A percentile compares a stretch with the other conserved stretches of the same genome.
These are phyloP conservation scores for Heliconius nattereri DNA, from an alignment of 1,140 invertebrate species.

Conservation along the genomic window DNA sequence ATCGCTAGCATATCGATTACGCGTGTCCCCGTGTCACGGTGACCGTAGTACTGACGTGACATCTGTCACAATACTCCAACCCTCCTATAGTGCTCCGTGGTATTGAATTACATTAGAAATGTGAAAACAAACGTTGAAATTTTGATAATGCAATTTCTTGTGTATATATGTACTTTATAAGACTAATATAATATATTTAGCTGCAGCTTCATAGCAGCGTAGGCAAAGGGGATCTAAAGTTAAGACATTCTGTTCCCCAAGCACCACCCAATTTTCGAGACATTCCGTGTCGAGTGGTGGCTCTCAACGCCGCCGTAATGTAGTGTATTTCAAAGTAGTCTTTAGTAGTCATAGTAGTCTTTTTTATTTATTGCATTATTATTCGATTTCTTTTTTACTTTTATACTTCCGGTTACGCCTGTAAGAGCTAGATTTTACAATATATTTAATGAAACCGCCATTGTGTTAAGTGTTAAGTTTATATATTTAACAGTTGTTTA, in stretches of 20 bases:
- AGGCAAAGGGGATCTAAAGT: neutral
- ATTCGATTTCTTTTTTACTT: too few relatives aligned
- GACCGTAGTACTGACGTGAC: slow-evolving; percentile 36
- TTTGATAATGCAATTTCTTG: neutral
- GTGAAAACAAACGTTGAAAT: slow-evolving; percentile 17
- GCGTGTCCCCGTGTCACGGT: slow-evolving; percentile 29
- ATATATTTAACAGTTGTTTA: too few relatives aligned
- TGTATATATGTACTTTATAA: neutral
- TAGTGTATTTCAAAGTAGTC: too few relatives aligned
- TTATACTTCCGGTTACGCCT: too few relatives aligned
- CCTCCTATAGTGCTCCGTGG: neutral
- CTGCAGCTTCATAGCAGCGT: neutral
- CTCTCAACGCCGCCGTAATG: neutral
- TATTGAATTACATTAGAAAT: slow-evolving; percentile 22
- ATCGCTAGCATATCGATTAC: slow-evolving; percentile 23
- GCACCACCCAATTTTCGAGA: neutral
- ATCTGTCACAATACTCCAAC: slow-evolving; percentile 33
- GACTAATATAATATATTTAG: neutral
- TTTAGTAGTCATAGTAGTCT: too few relatives aligned
- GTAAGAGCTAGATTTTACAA: too few relatives aligned
- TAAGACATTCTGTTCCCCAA: neutral
- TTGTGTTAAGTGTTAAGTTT: too few relatives aligned
- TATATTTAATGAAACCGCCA: too few relatives aligned
- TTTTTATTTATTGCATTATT: too few relatives aligned
- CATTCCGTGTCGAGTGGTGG: neutral